Conservation (phyloP, 2,888 invertebrate genomes). For the Andrena hattorfiana region DNA sequence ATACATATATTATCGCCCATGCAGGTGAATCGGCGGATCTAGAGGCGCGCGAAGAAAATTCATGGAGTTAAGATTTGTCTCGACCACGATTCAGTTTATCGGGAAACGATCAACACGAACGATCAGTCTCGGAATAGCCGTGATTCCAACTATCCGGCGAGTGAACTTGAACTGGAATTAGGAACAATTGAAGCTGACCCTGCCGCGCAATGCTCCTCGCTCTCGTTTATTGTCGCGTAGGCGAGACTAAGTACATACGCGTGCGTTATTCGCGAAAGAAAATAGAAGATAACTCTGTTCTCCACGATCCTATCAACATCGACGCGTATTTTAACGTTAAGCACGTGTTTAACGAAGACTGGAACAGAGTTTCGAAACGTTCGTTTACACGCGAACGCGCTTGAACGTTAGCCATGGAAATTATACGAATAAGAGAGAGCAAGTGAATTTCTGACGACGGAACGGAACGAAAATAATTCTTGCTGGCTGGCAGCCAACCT, state of each 20-base stretch:
- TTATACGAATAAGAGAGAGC: conserved; percentile 1
- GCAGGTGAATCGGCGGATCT: too few relatives aligned
- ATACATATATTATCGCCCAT: too few relatives aligned
- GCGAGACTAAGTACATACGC: conserved; percentile 18
- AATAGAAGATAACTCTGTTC: conserved; percentile 12
- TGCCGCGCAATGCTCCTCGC: conserved; percentile 47
- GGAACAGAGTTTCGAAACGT: not conserved
- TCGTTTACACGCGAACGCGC: not conserved
- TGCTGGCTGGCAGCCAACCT: conserved; percentile 57
- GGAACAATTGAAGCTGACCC: conserved; percentile 74
- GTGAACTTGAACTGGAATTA: conserved; percentile 76
- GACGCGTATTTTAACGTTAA: too few relatives aligned
- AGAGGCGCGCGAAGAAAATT: not conserved
- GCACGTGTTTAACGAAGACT: too few relatives aligned
- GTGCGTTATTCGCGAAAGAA: conserved; percentile 36
- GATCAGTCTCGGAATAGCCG: conserved; percentile 19
- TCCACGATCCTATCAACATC: not conserved
- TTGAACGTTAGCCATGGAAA: not conserved
- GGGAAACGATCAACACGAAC: not conserved
- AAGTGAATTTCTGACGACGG: conserved; percentile 31
- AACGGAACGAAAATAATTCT: conserved; percentile 67
- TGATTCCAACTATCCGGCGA: conserved; percentile 28
- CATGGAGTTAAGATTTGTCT: not conserved
- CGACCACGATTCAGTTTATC: not conserved
- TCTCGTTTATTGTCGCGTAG: conserved; percentile 53